Conservation (phyloP, 2,888 invertebrate species). For the Synergus itoensis region DNA sequence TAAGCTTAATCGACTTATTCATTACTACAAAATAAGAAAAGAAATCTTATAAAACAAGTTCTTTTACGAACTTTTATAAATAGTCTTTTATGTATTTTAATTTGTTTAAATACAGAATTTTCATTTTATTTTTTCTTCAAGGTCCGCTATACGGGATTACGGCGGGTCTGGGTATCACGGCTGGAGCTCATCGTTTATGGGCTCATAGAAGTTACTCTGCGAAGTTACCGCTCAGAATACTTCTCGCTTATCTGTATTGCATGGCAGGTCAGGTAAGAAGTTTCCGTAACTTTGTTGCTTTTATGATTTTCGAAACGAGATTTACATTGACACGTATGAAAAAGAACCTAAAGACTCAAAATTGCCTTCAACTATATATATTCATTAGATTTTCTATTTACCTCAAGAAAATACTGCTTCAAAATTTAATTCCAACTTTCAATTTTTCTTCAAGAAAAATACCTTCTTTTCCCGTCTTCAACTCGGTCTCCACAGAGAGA, state of each 20-base stretch:
- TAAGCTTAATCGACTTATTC: too few relatives aligned
- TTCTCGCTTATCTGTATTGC: slow-evolving; percentile 91
- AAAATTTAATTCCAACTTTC: too few relatives aligned
- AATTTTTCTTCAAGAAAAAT: too few relatives aligned
- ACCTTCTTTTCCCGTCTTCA: too few relatives aligned
- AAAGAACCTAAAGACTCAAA: neutral
- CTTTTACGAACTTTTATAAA: neutral
- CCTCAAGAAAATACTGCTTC: too few relatives aligned
- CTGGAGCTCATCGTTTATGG: slow-evolving; percentile 97
- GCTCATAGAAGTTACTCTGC: slow-evolving; percentile 94
- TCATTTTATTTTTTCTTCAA: slow-evolving; percentile 52
- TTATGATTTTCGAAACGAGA: slow-evolving; percentile 41
- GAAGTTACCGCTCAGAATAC: slow-evolving; percentile 84
- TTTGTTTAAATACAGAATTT: neutral
- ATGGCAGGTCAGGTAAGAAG: slow-evolving; percentile 89
- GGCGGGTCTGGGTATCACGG: slow-evolving; percentile 87
- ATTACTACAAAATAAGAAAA: neutral
- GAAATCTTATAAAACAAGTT: neutral
- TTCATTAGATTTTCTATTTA: too few relatives aligned
- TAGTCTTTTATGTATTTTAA: slow-evolving; percentile 15
- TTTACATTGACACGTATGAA: neutral
- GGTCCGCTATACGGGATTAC: slow-evolving; percentile 60
- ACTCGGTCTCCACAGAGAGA: too few relatives aligned
- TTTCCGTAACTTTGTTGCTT: slow-evolving; percentile 21
- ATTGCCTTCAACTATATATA: too few relatives aligned